Evolutionary conservation across 2,113 vertebrate species (phyloP).

Genomic region (Thalassarche chlororhynchos): DNA sequence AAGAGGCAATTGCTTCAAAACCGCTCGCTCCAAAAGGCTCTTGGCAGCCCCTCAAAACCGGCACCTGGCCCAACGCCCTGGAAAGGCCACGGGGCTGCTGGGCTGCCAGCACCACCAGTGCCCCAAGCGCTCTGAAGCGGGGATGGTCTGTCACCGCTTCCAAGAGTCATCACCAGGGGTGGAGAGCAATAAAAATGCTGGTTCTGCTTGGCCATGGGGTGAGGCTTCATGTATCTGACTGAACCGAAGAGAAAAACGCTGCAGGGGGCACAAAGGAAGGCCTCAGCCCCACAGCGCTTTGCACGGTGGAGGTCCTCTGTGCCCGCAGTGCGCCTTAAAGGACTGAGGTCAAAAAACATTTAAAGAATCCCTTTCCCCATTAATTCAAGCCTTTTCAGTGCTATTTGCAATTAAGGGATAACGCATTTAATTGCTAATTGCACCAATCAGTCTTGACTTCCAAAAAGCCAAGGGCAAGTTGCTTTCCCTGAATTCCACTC

Average conservation of each 20-base stretch:
- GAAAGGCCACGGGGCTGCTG: not conserved
- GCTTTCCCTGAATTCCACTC: not conserved
- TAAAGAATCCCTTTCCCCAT: not conserved
- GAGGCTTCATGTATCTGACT: rapidly evolving
- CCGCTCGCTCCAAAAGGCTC: not conserved
- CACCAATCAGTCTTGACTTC: not conserved
- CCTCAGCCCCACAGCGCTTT: not conserved
- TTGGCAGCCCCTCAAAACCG: not conserved
- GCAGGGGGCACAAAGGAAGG: not conserved
- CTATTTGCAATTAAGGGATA: not conserved
- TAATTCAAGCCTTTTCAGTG: not conserved
- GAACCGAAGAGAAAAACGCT: not conserved
- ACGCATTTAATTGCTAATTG: not conserved
- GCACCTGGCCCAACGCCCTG: not conserved
- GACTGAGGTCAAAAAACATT: not conserved
- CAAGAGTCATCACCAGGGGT: not conserved
- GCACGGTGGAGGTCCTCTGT: rapidly evolving
- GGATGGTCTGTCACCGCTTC: not conserved
- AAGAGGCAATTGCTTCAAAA: not conserved
- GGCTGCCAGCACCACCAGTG: not conserved
- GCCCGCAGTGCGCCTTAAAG: not conserved
- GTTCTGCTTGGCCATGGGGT: not conserved
- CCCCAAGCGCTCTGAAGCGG: rapidly evolving
- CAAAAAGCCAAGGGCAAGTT: not conserved
- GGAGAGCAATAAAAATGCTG: not conserved